Evolutionary conservation across 2,113 vertebrate genomes (phyloP), one percentile per base, ranked within the genome.

Genomic region (Rattus norvegicus): DNA sequence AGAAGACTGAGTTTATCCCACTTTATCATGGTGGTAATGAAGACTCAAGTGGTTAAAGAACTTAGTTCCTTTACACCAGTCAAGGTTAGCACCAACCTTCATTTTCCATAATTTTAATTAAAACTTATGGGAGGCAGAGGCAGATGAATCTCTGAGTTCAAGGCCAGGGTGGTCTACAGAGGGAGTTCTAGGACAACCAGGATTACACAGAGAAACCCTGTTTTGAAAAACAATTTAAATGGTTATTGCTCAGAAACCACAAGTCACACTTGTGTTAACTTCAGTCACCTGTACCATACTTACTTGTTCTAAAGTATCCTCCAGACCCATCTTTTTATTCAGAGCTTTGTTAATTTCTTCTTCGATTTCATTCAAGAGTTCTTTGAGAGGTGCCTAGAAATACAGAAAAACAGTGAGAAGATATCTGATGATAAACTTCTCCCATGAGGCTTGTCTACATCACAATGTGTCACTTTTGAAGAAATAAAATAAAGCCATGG

Each of bases 241-340:
- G n/a, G 72, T 61, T 47, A 65, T 28, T 43, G 88, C 61, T 33
- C 47, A 89, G 67, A 94, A 93, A 92, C 5, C 17, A 89, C 30
- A 92, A 83, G 92, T 69, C 26, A 79, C 47, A 73, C 47, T 69
- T 65, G 87, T 79, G 90, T 39, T 56, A 54, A 22, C 75, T 77
- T 83, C 14, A 77, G 91, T 80, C 83, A 22, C n/a, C 30, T 47
- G 65, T 16, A 43, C 59, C 16, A 5, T 69, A 97, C 98, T 97
- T 30, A 99, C 99, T 97, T 99, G 99, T 96, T 99, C 99, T 67
- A 98, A 96, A 80, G 98, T 93, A 33, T 99, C 98, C 65, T 99
- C 98, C 88, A 98, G 97, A 39, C 94, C 84, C 83, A 98, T 99
- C 92, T 99, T 99, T 95, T 91, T 95, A 92, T 98, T 97, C 90